Base-by-base conservation (phyloP, 1,140 invertebrate genomes). In the Rhynchophorus ferrugineus region DNA sequence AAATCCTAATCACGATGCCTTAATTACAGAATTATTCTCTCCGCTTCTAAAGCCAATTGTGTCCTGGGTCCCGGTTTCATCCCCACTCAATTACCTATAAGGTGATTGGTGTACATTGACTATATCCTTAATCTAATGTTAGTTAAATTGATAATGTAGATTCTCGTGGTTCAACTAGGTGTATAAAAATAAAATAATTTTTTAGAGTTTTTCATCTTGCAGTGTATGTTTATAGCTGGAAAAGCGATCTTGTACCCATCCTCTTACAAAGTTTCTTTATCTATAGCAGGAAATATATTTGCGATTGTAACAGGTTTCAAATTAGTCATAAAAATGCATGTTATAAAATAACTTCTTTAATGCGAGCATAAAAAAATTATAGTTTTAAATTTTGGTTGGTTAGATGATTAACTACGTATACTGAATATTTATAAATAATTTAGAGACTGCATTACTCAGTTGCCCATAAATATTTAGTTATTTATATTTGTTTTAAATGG, bases 81-180 rank as follows among this genome's bases (percentile, higher is more conserved):
- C 49, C 35, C 39, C 11, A 6, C 16, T 14, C 9, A 18, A n/a
- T 13, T n/a, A n/a, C 36, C 13, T 36, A 1, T 8, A 21, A 14
- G 35, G 35, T n/a, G 33, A 34, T 18, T 50, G 19, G n/a, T 33
- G n/a, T 18, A 24, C 45, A 58, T 52, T 56, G 44, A 33, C 49
- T 20, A 39, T 63, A 62, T 59, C 61, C 52, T 61, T 63, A 64
- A 47, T 48, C 17, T 54, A 48, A 60, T 66, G 63, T 68, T 68
- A 68, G 66, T 66, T 68, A 64, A 68, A 68, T 67, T 63, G 66
- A 64, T 66, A 63, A 5, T 63, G 64, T 68, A 68, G 66, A 62
- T 63, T 58, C 52, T 66, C 64, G 64, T 66, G 64, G 63, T 68
- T 66, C 62, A 60, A 64, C 59, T 68, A 68, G 63, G 60, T 68